Conservation (phyloP, 2,797 vertebrate genomes). For the Channa striata region DNA sequence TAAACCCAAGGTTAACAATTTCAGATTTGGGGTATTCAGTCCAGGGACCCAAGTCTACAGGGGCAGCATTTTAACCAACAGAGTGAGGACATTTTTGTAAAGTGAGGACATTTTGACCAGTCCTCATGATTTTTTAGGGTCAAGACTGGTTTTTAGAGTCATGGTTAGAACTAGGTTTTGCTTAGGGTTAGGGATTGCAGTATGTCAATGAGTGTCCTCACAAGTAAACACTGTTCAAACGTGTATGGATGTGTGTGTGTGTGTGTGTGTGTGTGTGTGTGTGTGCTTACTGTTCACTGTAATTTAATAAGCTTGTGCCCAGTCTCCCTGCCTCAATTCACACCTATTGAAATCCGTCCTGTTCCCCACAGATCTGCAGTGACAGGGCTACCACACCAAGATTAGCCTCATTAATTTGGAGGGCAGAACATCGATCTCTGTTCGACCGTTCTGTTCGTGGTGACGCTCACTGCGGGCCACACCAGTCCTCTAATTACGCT, state of each 20-base stretch:
- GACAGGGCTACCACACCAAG: slow-evolving; percentile 66
- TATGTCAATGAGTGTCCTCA: too few relatives aligned
- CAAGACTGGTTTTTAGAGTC: too few relatives aligned
- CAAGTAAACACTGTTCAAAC: too few relatives aligned
- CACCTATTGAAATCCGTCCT: slow-evolving; percentile 29
- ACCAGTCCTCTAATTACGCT: slow-evolving; percentile 67
- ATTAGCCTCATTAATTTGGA: slow-evolving; percentile 79
- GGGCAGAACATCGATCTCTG: slow-evolving; percentile 74
- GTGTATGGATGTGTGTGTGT: slow-evolving; percentile 5
- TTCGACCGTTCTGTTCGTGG: slow-evolving; percentile 58
- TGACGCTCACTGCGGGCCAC: slow-evolving; percentile 44
- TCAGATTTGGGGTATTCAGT: too few relatives aligned
- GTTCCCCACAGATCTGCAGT: slow-evolving; percentile 37
- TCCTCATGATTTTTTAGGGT: too few relatives aligned
- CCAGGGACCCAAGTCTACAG: too few relatives aligned
- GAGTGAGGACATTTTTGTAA: too few relatives aligned
- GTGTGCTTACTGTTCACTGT: slow-evolving; percentile 3
- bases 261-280: not conserved
- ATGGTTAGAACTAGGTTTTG: too few relatives aligned
- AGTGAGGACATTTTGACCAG: too few relatives aligned
- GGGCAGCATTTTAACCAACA: too few relatives aligned
- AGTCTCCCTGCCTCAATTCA: slow-evolving; percentile 22
- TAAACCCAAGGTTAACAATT: too few relatives aligned
- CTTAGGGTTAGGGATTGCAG: too few relatives aligned
- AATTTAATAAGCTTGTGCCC: slow-evolving; percentile 32